These are phyloP conservation scores for Nematolebias whitei DNA, from an alignment of 2,113 vertebrate species.

Conservation along the genomic window DNA sequence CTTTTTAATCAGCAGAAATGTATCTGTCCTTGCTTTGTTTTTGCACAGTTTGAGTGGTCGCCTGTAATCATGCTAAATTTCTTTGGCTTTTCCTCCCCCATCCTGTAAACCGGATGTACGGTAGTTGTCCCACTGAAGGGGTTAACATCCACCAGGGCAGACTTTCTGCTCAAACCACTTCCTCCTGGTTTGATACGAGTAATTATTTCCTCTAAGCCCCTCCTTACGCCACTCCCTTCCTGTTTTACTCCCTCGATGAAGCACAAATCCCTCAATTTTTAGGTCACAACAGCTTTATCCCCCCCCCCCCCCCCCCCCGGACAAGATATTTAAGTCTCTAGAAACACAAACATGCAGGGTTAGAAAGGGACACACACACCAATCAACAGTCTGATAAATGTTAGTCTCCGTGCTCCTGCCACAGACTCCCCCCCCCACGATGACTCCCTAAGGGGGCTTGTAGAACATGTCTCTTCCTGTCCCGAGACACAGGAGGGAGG, in stretches of 20 bases:
- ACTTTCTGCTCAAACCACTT: slow-evolving; percentile 64
- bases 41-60: not conserved
- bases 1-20: too few species aligned
- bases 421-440: slow-evolving; percentile 16
- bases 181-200: slow-evolving; percentile 65
- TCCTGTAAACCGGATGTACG: slow-evolving; percentile 52
- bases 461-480: slow-evolving; percentile 75
- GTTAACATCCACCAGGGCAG: slow-evolving; percentile 65
- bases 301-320: not conserved
- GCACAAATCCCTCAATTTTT: slow-evolving; percentile 30
- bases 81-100: slow-evolving; percentile 43
- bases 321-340: slow-evolving; percentile 1
- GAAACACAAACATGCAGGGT: slow-evolving; percentile 24
- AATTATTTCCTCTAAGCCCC: slow-evolving; percentile 66
- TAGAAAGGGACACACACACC: slow-evolving; percentile 35
- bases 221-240: slow-evolving; percentile 51
- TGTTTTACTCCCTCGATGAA: slow-evolving; percentile 22
- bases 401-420: slow-evolving; percentile 34
- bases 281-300: slow-evolving; percentile 18
- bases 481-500: slow-evolving; percentile 50
- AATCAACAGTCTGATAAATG: slow-evolving; percentile 70
- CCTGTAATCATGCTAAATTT: slow-evolving; percentile 47
- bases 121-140: slow-evolving; percentile 49
- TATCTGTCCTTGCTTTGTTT: not conserved
- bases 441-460: slow-evolving; percentile 58